Conservation (phyloP, 2,797 vertebrate genomes). For the Coreius guichenoti region DNA sequence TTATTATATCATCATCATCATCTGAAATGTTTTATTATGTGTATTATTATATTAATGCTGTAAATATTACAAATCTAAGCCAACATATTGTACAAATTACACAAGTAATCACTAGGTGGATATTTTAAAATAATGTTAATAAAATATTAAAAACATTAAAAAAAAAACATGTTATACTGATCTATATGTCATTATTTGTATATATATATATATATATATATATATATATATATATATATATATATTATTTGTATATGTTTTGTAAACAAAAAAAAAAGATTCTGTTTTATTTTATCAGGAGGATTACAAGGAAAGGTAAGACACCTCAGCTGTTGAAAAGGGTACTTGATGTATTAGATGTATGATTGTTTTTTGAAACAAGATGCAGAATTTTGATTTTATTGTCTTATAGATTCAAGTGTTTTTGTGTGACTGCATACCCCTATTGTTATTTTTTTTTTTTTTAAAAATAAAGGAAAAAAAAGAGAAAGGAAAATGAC, state of each 20-base stretch:
- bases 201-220: no score
- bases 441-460: no score
- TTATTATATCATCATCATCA: background rate
- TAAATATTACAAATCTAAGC: background rate
- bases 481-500: no score
- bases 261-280: background rate
- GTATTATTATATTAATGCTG: background rate
- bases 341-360: no score
- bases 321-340: no score
- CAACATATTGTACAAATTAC: background rate
- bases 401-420: no score
- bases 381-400: no score
- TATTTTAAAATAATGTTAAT: background rate
- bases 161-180: background rate
- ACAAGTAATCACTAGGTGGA: background rate
- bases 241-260: background rate
- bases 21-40: background rate
- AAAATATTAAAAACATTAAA: background rate
- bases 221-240: no score
- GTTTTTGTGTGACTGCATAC: no score
- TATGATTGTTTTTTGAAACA: no score
- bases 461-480: no score
- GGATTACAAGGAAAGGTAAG: background rate
- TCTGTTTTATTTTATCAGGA: background rate
- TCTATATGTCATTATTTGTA: no score